Conservation (phyloP, 1,140 invertebrate species). For the Vollenhovia emeryi region DNA sequence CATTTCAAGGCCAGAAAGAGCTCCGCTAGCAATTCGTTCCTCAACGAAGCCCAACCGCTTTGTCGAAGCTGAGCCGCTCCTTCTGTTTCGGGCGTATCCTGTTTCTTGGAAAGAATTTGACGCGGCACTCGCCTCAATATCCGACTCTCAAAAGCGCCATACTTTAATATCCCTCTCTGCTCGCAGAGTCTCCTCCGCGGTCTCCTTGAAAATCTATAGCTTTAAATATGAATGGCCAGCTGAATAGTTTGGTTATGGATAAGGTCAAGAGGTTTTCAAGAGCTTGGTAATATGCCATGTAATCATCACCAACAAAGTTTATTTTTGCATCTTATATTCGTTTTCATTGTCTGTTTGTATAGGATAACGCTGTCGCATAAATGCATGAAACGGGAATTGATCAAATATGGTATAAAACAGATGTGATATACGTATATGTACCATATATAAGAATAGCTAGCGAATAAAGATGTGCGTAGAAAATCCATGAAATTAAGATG, state of each 20-base stretch:
- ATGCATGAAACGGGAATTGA: neutral
- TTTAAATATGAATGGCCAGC: slow-evolving; percentile 51
- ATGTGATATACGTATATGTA: neutral
- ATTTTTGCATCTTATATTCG: neutral
- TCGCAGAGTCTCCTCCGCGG: neutral
- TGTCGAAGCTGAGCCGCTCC: slow-evolving; percentile 26
- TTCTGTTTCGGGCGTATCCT: slow-evolving; percentile 34
- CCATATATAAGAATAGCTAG: neutral
- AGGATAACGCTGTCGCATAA: neutral
- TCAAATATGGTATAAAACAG: neutral
- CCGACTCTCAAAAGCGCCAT: slow-evolving; percentile 42
- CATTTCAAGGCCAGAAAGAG: slow-evolving; percentile 25
- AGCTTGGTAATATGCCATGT: neutral
- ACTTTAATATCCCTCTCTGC: slow-evolving; percentile 19
- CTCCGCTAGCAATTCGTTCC: slow-evolving; percentile 32
- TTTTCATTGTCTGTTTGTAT: neutral
- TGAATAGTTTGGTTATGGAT: slow-evolving; percentile 19
- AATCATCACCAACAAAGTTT: neutral
- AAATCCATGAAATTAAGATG: neutral
- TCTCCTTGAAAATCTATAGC: slow-evolving; percentile 43
- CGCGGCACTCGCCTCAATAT: slow-evolving; percentile 42
- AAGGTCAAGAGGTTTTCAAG: neutral
- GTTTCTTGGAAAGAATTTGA: slow-evolving; percentile 49
- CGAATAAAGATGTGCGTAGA: neutral
- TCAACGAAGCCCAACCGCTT: slow-evolving; percentile 23